Evolutionary conservation across 2,888 invertebrate genomes (phyloP).

Genomic region (Lissocephala sabroskyi): DNA sequence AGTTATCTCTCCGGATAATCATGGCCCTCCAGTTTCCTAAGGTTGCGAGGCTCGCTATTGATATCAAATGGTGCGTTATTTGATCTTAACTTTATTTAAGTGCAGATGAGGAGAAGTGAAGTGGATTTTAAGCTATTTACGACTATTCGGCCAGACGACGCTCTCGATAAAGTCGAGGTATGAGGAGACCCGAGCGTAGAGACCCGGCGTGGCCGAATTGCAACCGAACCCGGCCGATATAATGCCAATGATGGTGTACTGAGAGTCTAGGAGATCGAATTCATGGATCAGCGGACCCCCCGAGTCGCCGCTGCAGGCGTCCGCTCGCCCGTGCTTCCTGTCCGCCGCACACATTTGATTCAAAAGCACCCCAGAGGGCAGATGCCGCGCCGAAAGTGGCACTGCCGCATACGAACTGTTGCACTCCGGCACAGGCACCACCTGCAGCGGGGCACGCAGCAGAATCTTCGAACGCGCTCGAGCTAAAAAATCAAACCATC

Average conservation of each 20-base stretch:
- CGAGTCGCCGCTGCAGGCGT: constrained; percentile 68
- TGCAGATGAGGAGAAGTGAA: no score
- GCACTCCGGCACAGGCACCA: constrained; percentile 42
- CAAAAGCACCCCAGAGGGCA: constrained; percentile 40
- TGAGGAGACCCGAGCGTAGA: constrained; percentile 66
- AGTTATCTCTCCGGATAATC: no score
- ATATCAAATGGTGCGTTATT: no score
- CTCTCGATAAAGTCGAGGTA: constrained; percentile 68
- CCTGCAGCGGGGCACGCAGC: constrained; percentile 48
- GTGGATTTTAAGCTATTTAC: no score
- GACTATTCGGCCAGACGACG: constrained; percentile 64
- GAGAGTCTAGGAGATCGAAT: constrained; percentile 26
- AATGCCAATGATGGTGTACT: constrained; percentile 59
- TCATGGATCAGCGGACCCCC: constrained; percentile 65
- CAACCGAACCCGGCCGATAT: constrained; percentile 67
- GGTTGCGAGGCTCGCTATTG: no score
- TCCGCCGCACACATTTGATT: constrained; percentile 56
- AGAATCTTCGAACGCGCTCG: constrained; percentile 37
- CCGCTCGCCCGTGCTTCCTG: constrained; percentile 26
- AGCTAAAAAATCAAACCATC: constrained; percentile 27
- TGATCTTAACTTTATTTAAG: no score
- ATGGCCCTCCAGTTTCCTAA: no score
- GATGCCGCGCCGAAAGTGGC: constrained; percentile 19
- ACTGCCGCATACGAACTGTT: constrained; percentile 31
- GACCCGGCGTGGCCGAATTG: constrained; percentile 58